Evolutionary conservation across 2,888 invertebrate species (phyloP), one percentile per base, ranked within the genome.

Genomic region (Drosophila hamatofila): DNA sequence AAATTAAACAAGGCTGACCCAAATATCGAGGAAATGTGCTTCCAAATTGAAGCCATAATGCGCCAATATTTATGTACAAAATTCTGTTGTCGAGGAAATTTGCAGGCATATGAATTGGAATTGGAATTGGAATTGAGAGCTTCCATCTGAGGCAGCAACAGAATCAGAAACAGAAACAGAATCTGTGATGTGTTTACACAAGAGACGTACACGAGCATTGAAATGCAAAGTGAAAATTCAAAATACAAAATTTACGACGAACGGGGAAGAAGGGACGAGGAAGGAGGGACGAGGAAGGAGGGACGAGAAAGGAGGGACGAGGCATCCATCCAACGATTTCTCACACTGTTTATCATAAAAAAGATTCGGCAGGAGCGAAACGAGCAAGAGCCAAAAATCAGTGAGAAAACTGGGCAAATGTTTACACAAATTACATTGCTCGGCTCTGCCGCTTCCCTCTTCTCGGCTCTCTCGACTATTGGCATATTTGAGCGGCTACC

Each of bases 271-370:
- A 4, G 6, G n/a, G n/a, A n/a, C 3, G 25, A 25, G 16, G 9
- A 9, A 84, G 75, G 46, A 14, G 3, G 58, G 12, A 7, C 25
- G 25, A 23, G 23, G 8, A 25, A 2, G 9, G 6, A 0, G 27
- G 27, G 6, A 0, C 8, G 27, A 27, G 27, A 7, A 9, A 27
- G 27, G 25, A 16, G 23, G 7, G 1, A 1, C 78, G 52, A 74
- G 65, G 66, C 84, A 66, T 55, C 49, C 65, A 56, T 69, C 37
- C 65, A 67, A 65, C 52, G 75, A 79, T 70, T 74, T 69, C 77
- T 80, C 86, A 72, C 72, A 79, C 79, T 88, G 81, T 88, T 86
- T 86, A 89, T 88, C 87, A 86, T 83, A 88, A 86, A 88, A 77
- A 70, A 72, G 39, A 56, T 39, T 49, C 52, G 64, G 23, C 55